These are phyloP conservation scores for Galbula dea DNA, from an alignment of 2,113 vertebrate genomes.

Conservation along the genomic window DNA sequence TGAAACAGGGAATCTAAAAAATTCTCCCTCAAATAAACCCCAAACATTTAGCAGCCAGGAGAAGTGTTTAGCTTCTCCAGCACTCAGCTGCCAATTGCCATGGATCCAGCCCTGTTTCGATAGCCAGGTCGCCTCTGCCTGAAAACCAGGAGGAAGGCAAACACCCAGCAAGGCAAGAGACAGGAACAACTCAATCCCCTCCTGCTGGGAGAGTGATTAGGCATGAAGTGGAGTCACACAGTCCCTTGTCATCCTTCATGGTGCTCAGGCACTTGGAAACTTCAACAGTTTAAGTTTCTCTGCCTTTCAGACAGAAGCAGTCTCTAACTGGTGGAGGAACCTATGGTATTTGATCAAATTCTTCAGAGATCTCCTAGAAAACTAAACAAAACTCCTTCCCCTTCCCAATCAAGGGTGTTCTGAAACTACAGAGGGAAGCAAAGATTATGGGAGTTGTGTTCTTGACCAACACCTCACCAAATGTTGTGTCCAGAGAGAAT, in stretches of 20 bases:
- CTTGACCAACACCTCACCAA: conserved; percentile 1
- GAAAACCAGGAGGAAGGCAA: background rate
- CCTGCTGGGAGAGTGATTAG: conserved; percentile 26
- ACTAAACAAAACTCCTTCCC: background rate
- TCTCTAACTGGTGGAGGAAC: background rate
- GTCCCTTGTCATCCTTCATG: conserved; percentile 1
- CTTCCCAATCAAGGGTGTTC: background rate
- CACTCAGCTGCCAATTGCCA: no score
- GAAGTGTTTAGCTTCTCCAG: no score
- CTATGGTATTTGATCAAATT: background rate
- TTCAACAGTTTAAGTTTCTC: conserved; percentile 7
- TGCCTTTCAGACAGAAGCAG: conserved; percentile 44
- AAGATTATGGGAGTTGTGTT: background rate
- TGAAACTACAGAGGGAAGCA: background rate
- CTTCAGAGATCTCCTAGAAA: background rate
- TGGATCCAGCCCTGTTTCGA: background rate
- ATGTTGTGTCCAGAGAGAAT: background rate
- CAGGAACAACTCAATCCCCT: background rate
- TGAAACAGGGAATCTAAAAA: background rate
- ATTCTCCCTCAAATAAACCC: background rate
- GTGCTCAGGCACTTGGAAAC: conserved; percentile 17
- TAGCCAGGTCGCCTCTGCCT: background rate
- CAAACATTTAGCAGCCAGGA: background rate
- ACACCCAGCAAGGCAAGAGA: background rate
- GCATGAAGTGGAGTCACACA: conserved; percentile 17